Conservation (phyloP, 2,113 vertebrate genomes). For the Synodontis membranacea region DNA sequence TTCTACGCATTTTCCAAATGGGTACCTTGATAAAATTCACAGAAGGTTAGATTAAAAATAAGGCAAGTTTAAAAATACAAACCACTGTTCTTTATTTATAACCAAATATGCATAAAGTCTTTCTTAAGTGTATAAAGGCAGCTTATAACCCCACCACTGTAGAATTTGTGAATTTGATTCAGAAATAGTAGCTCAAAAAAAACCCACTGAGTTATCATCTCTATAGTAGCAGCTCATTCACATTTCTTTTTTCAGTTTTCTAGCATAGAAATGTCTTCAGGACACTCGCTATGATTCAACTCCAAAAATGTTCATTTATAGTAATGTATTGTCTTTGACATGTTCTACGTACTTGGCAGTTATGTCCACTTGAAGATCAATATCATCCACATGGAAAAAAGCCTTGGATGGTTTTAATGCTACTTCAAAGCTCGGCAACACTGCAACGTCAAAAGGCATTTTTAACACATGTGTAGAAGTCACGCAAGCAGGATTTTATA, state of each 20-base stretch:
- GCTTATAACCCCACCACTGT: too few relatives aligned
- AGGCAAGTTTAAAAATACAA: background rate
- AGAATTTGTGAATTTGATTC: too few relatives aligned
- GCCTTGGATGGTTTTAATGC: constrained; percentile 58
- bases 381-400: constrained; percentile 74
- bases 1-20: constrained; percentile 67
- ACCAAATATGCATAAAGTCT: too few relatives aligned
- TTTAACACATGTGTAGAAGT: background rate
- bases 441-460: constrained; percentile 37
- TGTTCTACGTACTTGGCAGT: constrained; percentile 44
- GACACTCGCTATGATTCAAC: too few relatives aligned
- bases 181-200: too few relatives aligned
- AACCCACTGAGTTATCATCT: too few relatives aligned
- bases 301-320: background rate
- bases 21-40: constrained; percentile 66
- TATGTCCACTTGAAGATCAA: constrained; percentile 68
- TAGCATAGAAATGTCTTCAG: too few relatives aligned
- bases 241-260: too few relatives aligned
- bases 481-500: too few relatives aligned
- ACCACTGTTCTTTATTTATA: too few relatives aligned
- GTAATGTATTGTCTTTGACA: background rate
- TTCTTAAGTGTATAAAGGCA: too few relatives aligned
- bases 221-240: too few relatives aligned
- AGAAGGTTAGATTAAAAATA: background rate
- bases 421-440: constrained; percentile 73